Evolutionary conservation across 53 echinoderm and acorn worm species (phyloP), one percentile per base, ranked within the genome.

Genomic region (Luidia sarsii): DNA sequence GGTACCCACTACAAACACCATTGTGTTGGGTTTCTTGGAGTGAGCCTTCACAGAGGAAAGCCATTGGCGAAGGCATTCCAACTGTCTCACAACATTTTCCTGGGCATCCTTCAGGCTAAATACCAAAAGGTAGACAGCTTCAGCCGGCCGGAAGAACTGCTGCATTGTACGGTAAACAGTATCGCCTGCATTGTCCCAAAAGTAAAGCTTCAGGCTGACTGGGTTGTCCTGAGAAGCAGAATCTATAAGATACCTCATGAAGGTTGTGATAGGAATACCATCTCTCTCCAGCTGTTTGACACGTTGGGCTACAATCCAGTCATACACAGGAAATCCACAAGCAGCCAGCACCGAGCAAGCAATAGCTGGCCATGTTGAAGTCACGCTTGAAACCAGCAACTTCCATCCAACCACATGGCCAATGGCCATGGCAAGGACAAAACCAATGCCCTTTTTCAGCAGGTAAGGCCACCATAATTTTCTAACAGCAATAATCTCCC

Each of bases 121-220:
- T 2, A 60, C 80, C 33, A 86, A 60, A 16, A 86, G 53, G 38
- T 67, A 86, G n/a, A 86, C 65, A 23, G 80, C 87, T 29, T 68
- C 57, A 1, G 69, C 36, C 11, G 84, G 73, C 19, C 62, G 49
- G 50, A 84, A 84, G 27, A 73, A 64, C 11, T 72, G 73, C 39
- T 84, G 84, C 84, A 84, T 84, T n/a, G 64, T 57, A 31, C 57
- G 61, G 48, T 84, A 84, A 36, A 72, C 21, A 29, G 49, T 62
- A 36, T 84, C 73, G 3, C 84, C 84, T 11, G 80, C 80, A 80
- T 67, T 80, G 50, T 86, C 87, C 87, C 87, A 86, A 45, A 86
- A 35, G 33, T 63, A 33, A 15, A 86, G 50, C 65, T 86, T 86
- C 9, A 86, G 39, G 30, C 50, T 59, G 1, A 73, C 39, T 23